Evolutionary conservation across 30 jellyfish, hydroid and myxozoan species (phyloP).

Genomic region (Hydractinia symbiolongicarpus): DNA sequence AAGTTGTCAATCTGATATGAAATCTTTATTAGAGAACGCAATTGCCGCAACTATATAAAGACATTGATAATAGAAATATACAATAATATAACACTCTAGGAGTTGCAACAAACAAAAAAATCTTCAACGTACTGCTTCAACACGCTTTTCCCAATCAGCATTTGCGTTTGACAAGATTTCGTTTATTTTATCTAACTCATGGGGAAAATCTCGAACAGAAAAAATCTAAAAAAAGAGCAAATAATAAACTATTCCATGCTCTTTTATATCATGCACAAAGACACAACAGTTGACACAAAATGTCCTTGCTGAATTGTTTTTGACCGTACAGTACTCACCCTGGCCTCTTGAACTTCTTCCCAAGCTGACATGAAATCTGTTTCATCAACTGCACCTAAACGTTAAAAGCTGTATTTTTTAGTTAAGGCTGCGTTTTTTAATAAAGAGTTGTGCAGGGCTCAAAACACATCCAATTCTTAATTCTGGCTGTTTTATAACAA

Average conservation of each 20-base stretch:
- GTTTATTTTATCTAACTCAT: constrained; percentile 63
- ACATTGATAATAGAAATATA: background rate
- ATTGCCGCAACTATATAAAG: constrained; percentile 53
- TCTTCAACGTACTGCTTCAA: constrained; percentile 49
- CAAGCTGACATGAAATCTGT: constrained; percentile 81
- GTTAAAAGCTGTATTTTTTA: background rate
- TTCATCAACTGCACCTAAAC: constrained; percentile 90
- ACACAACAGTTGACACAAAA: too few species aligned
- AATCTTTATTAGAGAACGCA: constrained; percentile 60
- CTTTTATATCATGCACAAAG: background rate
- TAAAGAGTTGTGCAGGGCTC: too few species aligned
- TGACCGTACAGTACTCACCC: constrained; percentile 27
- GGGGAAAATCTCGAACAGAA: constrained; percentile 46
- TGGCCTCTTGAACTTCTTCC: constrained; percentile 71
- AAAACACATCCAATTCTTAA: too few species aligned
- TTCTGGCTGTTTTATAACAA: too few species aligned
- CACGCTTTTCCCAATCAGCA: constrained; percentile 82
- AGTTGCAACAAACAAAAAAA: background rate
- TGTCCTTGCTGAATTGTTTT: too few species aligned
- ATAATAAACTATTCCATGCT: background rate
- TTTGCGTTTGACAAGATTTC: constrained; percentile 44
- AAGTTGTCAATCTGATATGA: constrained; percentile 57
- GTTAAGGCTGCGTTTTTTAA: too few species aligned
- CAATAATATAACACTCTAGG: too few species aligned
- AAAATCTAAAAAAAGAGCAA: constrained; percentile 33